Conservation (phyloP, 2,797 vertebrate species). For the Emys orbicularis region DNA sequence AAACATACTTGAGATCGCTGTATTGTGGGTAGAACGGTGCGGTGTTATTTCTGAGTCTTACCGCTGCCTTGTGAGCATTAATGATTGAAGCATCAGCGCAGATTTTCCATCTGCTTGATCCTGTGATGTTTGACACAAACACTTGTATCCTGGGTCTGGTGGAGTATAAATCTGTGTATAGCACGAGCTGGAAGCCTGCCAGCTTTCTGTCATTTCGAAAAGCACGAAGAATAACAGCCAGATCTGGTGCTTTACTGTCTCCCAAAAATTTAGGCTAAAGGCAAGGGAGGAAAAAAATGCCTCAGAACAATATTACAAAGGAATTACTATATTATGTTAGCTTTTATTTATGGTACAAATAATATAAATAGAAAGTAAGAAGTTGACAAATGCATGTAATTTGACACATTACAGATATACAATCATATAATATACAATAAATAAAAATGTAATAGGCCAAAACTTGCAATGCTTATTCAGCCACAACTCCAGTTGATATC, state of each 20-base stretch:
- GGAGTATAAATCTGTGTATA: constrained; percentile 77
- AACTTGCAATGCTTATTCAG: background rate
- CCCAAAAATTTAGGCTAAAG: constrained; percentile 82
- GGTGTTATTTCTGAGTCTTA: constrained; percentile 68
- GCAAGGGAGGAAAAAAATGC: background rate
- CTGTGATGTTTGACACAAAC: constrained; percentile 82
- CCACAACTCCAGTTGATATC: constrained; percentile 13
- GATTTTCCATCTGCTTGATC: constrained; percentile 84
- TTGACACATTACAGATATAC: background rate
- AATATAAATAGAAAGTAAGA: constrained; percentile 20
- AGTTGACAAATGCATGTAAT: background rate
- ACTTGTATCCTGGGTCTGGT: constrained; percentile 80
- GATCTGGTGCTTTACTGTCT: constrained; percentile 72
- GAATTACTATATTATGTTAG: background rate
- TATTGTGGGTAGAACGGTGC: background rate
- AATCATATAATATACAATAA: background rate
- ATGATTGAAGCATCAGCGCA: constrained; percentile 85
- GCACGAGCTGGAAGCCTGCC: constrained; percentile 85
- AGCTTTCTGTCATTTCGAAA: constrained; percentile 78
- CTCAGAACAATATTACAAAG: background rate
- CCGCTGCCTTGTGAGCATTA: constrained; percentile 85
- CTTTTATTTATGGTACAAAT: background rate
- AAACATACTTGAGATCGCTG: background rate
- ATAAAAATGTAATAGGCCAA: background rate
- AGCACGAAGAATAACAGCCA: constrained; percentile 81